Conservation (phyloP, 2,113 vertebrate genomes). For the Cyprinodon tularosa region DNA sequence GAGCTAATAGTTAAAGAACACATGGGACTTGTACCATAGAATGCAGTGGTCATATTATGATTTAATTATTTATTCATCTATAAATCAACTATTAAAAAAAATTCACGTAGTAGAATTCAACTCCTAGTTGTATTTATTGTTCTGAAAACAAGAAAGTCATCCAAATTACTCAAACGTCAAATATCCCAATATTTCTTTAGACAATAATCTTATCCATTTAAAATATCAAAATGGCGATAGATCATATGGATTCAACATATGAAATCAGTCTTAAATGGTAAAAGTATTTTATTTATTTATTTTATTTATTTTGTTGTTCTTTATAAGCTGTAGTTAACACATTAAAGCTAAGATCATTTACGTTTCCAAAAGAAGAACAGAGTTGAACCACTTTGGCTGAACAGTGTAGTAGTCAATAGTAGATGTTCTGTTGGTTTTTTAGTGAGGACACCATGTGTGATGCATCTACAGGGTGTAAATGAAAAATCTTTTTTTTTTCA, state of each 20-base stretch:
- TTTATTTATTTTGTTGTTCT: background rate
- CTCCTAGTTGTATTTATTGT: too few relatives aligned
- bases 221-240: too few relatives aligned
- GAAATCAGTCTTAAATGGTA: too few relatives aligned
- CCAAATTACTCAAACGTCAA: too few relatives aligned
- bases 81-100: background rate
- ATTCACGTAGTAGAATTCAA: too few relatives aligned
- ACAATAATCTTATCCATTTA: too few relatives aligned
- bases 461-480: constrained; percentile 35
- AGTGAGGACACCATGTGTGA: constrained; percentile 5
- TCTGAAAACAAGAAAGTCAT: too few relatives aligned
- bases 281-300: too few relatives aligned
- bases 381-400: background rate
- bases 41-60: background rate
- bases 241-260: too few relatives aligned
- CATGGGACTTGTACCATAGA: background rate
- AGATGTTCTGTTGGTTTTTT: constrained; percentile 12
- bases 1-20: constrained; percentile 8
- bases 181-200: too few relatives aligned
- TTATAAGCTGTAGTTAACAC: background rate
- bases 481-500: constrained; percentile 27
- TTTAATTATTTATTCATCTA: background rate
- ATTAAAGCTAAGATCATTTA: background rate
- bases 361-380: background rate
- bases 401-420: background rate